Evolutionary conservation across 2,113 vertebrate species (phyloP), one percentile per base, ranked within the genome.

Genomic region (Camarhynchus parvulus): DNA sequence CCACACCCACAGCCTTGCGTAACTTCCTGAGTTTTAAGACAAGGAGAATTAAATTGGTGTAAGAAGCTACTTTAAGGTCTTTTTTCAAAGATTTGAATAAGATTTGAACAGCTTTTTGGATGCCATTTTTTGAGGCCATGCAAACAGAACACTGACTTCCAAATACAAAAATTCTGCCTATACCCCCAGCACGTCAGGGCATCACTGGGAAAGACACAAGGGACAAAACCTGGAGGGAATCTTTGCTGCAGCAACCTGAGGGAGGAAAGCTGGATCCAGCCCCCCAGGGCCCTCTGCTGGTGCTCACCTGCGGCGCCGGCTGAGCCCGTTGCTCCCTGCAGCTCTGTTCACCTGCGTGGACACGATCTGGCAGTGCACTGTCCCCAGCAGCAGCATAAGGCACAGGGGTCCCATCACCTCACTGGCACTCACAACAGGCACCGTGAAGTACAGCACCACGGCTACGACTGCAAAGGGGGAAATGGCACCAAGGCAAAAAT

Each of bases 281-380:
- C 46, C 41, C 53, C 55, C 49, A 35, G 5, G 15, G 58, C 56
- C 39, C 47, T 6, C 47, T 6, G 11, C 41, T 16, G 66, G 17
- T 0, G 37, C 87, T 94, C 94, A 99, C 99, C 99, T 99, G 95
- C 98, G 98, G 49, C 99, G 98, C 94, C 99, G 97, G 52, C 97
- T 94, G 37, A 98, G 98, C 69, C 99, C 98, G 35, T 98, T 98
- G 95, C 42, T 96, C 35, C 96, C 98, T 2, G 98, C 95, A 23
- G 97, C 97, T 52, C 97, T 97, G 94, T 96, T 98, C 92, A 98
- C 97, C 97, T 99, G 99, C 1, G 99, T 99, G 33, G 99, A 99
- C 95, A 99, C 99, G 31, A 99, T 99, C 81, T 99, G 99, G 94
- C 99, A 99, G 98, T 99, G 99, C 76, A 99, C 99, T 2, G 99